Percentiles rank a stretch among this genome's conserved stretches.
Conservation (phyloP, 2,888 invertebrate genomes). For the Acrobasis suavella region DNA sequence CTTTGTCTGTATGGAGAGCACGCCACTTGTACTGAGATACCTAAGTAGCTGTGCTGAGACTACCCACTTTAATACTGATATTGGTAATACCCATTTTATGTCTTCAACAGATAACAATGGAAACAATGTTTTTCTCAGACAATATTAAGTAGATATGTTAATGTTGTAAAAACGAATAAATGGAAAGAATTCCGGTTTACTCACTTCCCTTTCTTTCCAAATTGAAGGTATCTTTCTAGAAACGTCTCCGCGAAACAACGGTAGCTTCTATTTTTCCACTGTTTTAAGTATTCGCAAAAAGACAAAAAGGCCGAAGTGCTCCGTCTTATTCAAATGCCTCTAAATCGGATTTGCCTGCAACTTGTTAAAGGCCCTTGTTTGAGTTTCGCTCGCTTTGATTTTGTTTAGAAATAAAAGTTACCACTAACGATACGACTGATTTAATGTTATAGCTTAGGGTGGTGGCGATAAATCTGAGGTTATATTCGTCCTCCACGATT, state of each 20-base stretch:
- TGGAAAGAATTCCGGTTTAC: background rate
- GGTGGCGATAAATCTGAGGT: no score
- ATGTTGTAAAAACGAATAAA: background rate
- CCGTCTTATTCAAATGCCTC: slow-evolving; percentile 74
- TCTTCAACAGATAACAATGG: background rate
- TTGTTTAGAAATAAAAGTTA: slow-evolving; percentile 41
- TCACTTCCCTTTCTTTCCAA: background rate
- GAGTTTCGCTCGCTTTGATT: slow-evolving; percentile 52
- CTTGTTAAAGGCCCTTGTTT: slow-evolving; percentile 74
- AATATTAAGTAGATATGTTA: background rate
- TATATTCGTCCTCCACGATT: no score
- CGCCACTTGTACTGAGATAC: no score
- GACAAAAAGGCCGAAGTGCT: slow-evolving; percentile 38
- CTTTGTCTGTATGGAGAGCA: no score
- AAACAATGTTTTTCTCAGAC: background rate
- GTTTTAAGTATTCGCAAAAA: slow-evolving; percentile 25
- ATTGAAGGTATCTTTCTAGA: background rate
- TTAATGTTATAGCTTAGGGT: slow-evolving; percentile 4
- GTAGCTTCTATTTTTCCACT: slow-evolving; percentile 13
- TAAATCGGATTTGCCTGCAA: slow-evolving; percentile 73
- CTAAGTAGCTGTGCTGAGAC: no score
- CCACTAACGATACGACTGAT: background rate
- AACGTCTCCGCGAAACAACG: background rate
- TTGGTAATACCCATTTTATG: no score
- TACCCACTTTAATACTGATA: no score